These are phyloP conservation scores for Caenorhabditis virilis DNA, from an alignment of 2,888 invertebrate species.

Conservation along the genomic window DNA sequence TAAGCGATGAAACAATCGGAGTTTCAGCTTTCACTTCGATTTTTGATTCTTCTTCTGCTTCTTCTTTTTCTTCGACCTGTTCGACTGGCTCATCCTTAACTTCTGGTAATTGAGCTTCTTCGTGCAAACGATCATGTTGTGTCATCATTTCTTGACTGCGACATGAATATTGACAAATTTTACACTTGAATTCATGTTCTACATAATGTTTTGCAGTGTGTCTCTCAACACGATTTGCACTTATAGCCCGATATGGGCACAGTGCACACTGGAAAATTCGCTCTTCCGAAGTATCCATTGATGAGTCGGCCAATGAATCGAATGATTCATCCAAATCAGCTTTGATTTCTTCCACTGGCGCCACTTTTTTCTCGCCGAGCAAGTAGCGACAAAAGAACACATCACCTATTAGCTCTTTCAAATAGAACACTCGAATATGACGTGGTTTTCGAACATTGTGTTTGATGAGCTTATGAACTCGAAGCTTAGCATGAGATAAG, in stretches of 20 bases:
- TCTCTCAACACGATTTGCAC: constrained; percentile 12
- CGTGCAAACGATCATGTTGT: constrained; percentile 36
- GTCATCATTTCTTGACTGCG: constrained; percentile 25
- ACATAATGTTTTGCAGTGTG: constrained; percentile 23
- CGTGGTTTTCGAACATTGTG: not conserved
- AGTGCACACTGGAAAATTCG: constrained; percentile 11
- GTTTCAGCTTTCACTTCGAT: not conserved
- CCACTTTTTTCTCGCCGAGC: not conserved
- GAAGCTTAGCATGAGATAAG: constrained; percentile 3
- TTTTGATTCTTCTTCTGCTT: not conserved
- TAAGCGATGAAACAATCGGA: not conserved
- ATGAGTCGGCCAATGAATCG: not conserved
- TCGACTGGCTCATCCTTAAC: not conserved
- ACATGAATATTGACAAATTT: constrained; percentile 32
- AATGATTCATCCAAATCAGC: constrained; percentile 20
- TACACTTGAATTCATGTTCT: constrained; percentile 15
- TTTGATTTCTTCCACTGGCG: not conserved
- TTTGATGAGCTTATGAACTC: constrained; percentile 5
- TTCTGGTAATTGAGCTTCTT: constrained; percentile 1
- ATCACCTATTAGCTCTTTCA: constrained; percentile 31
- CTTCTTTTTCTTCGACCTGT: not conserved
- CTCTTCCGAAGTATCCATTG: not conserved
- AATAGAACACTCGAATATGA: constrained; percentile 10
- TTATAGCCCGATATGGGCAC: constrained; percentile 22
- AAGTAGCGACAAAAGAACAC: constrained; percentile 6